Base-by-base conservation (phyloP, 2,888 invertebrate species). In the Agriopis marginaria region DNA sequence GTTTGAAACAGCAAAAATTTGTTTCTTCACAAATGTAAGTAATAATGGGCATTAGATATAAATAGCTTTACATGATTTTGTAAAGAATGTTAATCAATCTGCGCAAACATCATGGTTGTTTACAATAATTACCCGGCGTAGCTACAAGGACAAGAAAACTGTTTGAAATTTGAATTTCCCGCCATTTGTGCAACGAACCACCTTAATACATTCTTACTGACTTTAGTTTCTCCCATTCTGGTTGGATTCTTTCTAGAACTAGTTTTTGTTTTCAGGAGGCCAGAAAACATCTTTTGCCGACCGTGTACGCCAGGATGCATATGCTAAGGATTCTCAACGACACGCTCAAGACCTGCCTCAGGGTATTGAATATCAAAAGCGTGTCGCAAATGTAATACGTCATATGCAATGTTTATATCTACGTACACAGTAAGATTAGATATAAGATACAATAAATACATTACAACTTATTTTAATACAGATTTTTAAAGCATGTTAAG, bases 291-390 rank as follows among this genome's bases (percentile, higher is more conserved):
- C 90, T 97, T 73, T 89, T 96, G 78, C 96, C 96, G 7, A 89
- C 95, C 7, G 91, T 97, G 81, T 95, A 95, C 85, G 96, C 97
- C 14, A 95, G 97, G 76, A 95, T 97, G 54, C 96, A 96, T 83
- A 93, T 97, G 82, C 82, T 97, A 45, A 95, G 92, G 84, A 95
- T 95, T 47, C 82, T 97, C 44, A 95, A 96, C 72, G 91, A 95
- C 76, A 95, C 97, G 55, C 92, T 97, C 62, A 95, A 96, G 82
- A 95, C 95, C 78, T 94, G 95, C 61, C 87, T 97, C 54, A 85
- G 85, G 64, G 87, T 97, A 81, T 91, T 97, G 70, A 95, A 95
- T 79, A 96, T 97, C 82, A 93, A 95, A 87, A 96, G 97, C 77
- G 95, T 97, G 75, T 92, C 95, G 51, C 95, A 95, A 88, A 97